These are phyloP conservation scores for Caiman crocodilus DNA, from an alignment of 2,797 vertebrate species.

Conservation along the genomic window DNA sequence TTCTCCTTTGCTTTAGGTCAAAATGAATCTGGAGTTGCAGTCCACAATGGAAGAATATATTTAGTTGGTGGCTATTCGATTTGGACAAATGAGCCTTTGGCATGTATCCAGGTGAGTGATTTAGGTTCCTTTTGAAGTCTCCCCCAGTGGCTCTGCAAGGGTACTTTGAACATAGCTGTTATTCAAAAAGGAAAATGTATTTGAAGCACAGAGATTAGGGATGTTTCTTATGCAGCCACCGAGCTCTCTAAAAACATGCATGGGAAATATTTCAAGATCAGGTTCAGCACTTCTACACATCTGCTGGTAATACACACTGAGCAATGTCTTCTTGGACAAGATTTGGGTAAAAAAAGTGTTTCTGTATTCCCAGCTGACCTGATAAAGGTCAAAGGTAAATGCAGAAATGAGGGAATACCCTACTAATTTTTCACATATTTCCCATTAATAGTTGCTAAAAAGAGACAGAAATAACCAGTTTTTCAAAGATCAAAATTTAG, in stretches of 20 bases:
- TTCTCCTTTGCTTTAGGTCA: constrained; percentile 87
- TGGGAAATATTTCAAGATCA: background rate
- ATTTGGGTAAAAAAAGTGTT: background rate
- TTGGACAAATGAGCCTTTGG: constrained; percentile 98
- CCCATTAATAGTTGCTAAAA: constrained; percentile 15
- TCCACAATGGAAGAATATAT: constrained; percentile 96
- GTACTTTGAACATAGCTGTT: constrained; percentile 47
- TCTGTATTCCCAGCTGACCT: background rate
- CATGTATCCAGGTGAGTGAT: constrained; percentile 95
- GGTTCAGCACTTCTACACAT: constrained; percentile 2
- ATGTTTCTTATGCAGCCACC: constrained; percentile 23
- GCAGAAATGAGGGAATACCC: background rate
- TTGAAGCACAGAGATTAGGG: constrained; percentile 26
- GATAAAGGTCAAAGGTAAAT: background rate
- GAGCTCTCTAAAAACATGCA: constrained; percentile 31
- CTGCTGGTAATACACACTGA: background rate
- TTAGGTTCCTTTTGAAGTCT: constrained; percentile 69
- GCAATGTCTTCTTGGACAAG: background rate
- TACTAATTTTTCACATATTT: background rate
- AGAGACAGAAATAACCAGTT: background rate
- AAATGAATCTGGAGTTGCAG: constrained; percentile 96
- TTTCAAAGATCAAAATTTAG: constrained; percentile 1
- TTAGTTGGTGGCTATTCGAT: constrained; percentile 98
- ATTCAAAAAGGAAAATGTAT: constrained; percentile 38
- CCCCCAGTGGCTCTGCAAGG: constrained; percentile 53